Conservation (phyloP, 2,888 invertebrate species). For the Leptinotarsa juncta region DNA sequence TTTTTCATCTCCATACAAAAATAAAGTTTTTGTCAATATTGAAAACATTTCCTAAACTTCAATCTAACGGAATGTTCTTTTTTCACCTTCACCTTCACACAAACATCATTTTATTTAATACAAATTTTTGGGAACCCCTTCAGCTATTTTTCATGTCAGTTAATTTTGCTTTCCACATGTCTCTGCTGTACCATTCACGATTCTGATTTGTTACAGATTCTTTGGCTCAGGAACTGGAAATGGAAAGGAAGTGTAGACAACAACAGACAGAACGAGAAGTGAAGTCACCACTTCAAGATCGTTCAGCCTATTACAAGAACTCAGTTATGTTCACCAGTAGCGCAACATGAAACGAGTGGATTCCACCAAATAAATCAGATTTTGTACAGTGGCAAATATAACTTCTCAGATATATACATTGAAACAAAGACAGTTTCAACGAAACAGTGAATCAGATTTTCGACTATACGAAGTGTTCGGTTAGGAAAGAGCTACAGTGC, state of each 20-base stretch:
- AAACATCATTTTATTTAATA: too few species aligned
- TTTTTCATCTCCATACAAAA: too few species aligned
- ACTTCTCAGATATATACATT: neutral
- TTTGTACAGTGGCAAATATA: conserved; percentile 25
- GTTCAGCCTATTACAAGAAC: conserved; percentile 87
- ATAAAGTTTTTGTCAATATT: too few species aligned
- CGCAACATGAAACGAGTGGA: conserved; percentile 73
- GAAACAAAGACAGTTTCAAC: neutral
- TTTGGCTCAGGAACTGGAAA: conserved; percentile 86
- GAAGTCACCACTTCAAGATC: conserved; percentile 86
- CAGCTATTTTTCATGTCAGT: too few species aligned
- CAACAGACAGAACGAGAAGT: conserved; percentile 84
- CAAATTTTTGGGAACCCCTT: too few species aligned
- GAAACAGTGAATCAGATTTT: neutral
- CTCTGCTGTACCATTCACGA: neutral
- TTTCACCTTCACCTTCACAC: too few species aligned
- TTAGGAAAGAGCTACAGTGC: too few species aligned
- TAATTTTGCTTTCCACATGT: neutral
- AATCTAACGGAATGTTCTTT: too few species aligned
- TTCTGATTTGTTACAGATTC: conserved; percentile 72
- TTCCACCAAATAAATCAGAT: conserved; percentile 20
- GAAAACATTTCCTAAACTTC: too few species aligned
- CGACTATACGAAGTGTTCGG: too few species aligned
- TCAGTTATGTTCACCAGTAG: conserved; percentile 90
- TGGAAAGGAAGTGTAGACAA: conserved; percentile 87